Conservation (phyloP, 1,140 invertebrate genomes). For the Drosophila grimshawi region DNA sequence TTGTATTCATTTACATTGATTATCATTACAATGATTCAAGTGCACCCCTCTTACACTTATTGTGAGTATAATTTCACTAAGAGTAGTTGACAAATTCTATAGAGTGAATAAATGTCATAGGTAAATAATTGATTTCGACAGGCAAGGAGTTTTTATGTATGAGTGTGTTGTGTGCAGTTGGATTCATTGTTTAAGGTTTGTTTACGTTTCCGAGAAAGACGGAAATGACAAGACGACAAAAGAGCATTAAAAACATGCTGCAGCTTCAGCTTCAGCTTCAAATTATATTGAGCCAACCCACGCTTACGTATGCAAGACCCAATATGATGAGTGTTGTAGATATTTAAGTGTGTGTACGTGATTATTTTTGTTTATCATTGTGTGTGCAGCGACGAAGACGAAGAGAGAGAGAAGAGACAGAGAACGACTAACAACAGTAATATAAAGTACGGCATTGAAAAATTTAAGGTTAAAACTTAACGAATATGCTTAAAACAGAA, state of each 20-base stretch:
- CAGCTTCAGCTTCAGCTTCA: constrained; percentile 9
- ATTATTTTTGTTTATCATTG: constrained; percentile 76
- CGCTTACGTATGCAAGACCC: constrained; percentile 43
- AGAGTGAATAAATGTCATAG: constrained; percentile 33
- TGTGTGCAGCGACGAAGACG: constrained; percentile 42
- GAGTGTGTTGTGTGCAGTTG: too few species aligned
- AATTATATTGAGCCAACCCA: background rate
- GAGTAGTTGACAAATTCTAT: constrained; percentile 18
- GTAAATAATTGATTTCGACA: constrained; percentile 4
- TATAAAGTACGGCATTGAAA: constrained; percentile 63
- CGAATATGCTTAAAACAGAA: constrained; percentile 53
- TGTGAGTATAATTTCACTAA: constrained; percentile 36
- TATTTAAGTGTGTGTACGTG: constrained; percentile 58
- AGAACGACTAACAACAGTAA: constrained; percentile 17
- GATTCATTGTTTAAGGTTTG: constrained; percentile 53
- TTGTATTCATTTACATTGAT: constrained; percentile 59
- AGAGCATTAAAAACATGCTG: constrained; percentile 51
- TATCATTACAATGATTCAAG: constrained; percentile 42
- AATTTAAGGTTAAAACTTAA: constrained; percentile 66
- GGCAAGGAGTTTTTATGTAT: background rate
- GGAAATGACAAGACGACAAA: constrained; percentile 68
- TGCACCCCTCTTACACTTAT: background rate
- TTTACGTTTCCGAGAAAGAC: constrained; percentile 73
- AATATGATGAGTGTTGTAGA: background rate
- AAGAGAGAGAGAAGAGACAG: background rate